Conservation (phyloP, 2,888 invertebrate species). For the Leptinotarsa peninsularis region DNA sequence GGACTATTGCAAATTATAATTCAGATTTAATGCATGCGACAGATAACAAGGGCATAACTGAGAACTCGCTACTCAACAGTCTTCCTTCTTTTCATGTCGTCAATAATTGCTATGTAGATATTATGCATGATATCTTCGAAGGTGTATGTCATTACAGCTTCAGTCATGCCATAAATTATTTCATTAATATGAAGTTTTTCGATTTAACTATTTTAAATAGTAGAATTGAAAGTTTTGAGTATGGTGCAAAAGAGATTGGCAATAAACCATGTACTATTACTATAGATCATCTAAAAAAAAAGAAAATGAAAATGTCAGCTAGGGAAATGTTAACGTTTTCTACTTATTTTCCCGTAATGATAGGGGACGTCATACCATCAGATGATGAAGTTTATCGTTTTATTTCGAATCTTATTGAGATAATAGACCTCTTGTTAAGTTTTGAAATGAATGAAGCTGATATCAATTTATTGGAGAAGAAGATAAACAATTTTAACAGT, state of each 20-base stretch:
- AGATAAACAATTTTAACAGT: conserved; percentile 39
- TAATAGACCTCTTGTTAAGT: conserved; percentile 47
- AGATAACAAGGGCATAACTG: too few species aligned
- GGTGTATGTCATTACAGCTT: conserved; percentile 45
- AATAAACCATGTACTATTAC: conserved; percentile 46
- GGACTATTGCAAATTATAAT: conserved; percentile 45
- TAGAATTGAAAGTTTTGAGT: conserved; percentile 50
- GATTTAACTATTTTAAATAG: conserved; percentile 45
- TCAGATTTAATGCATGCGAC: too few species aligned
- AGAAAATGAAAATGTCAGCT: conserved; percentile 47
- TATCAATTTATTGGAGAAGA: conserved; percentile 32
- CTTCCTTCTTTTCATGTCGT: conserved; percentile 50
- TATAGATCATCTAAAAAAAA: conserved; percentile 35
- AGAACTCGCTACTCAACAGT: conserved; percentile 33
- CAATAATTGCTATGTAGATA: conserved; percentile 45
- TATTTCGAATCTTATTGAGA: conserved; percentile 47
- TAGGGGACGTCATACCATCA: conserved; percentile 50
- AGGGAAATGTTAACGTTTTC: conserved; percentile 52
- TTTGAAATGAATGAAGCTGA: conserved; percentile 32
- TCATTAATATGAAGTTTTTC: conserved; percentile 44
- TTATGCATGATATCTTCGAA: conserved; percentile 50
- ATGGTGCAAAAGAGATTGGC: conserved; percentile 46
- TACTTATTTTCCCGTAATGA: conserved; percentile 45
- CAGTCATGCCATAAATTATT: conserved; percentile 46
- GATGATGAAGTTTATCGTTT: conserved; percentile 50